Evolutionary conservation across 2,797 vertebrate species (phyloP), one percentile per base, ranked within the genome.

Genomic region (Balearica regulorum): DNA sequence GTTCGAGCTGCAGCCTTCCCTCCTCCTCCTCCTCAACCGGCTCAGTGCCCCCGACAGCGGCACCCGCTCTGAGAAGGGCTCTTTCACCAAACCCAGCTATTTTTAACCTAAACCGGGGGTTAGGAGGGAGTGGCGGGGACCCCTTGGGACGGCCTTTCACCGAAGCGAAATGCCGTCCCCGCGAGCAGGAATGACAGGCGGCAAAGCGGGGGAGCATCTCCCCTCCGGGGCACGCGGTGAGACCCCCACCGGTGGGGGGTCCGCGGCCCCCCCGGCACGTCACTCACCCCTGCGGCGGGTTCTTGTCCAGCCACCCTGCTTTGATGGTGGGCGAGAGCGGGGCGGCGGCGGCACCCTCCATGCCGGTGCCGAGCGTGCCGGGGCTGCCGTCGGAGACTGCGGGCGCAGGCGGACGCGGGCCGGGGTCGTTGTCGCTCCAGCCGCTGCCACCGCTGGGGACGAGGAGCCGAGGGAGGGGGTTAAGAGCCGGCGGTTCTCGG

Each of bases 301-400:
- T 99, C 98, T 99, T 99, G 97, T 99, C 98, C 94, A 99, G 97
- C 99, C 99, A 99, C 44, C 99, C 99, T 13, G 97, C 98, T 94
- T 98, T 99, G 96, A 99, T 98, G 93, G 99, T 96, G 1, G 98
- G 89, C 6, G 97, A 78, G 28, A 96, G 93, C 11, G 98, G 96
- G 68, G 98, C 24, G 16, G 82, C 26, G 33, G 93, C 39, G 6
- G 48, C 16, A 39, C 97, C 97, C 10, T 90, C 84, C 83, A 97
- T 90, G 77, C 4, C 5, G 20, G 39, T 28, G 2, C 61, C 24
- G 14, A 53, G 29, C 17, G 22, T 18, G 57, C 70, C 20, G 20
- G 31, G n/a, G 71, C 19, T 18, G 62, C 44, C 14, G 28, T 21
- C 8, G 31, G 16, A 26, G 80, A 25, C 29, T 1, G 19, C 19